Evolutionary conservation across 2,888 invertebrate genomes (phyloP), one percentile per base, ranked within the genome.

Genomic region (Nephrotoma flavescens): DNA sequence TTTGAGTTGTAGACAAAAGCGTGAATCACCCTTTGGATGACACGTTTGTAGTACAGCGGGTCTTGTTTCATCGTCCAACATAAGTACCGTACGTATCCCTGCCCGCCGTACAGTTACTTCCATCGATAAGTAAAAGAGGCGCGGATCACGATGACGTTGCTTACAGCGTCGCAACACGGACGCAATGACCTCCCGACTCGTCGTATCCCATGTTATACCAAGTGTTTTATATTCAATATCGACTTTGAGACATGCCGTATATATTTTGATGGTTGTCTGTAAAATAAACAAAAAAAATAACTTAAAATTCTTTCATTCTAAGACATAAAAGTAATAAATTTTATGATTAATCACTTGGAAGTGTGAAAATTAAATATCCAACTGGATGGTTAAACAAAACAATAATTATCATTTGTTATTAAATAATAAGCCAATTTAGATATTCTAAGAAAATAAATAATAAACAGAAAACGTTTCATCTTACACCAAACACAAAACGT

Each of bases 191-290:
- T 97, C 96, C 89, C 95, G 94, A 89, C 97, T 97, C 0, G 97
- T 95, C 12, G 97, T 97, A 89, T 96, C 95, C 93, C 96, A 96
- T 86, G 96, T 96, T 89, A 98, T 96, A 88, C 96, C 95, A 87
- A 98, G 92, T 0, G 98, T 98, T 92, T 98, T 98, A 94, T 98
- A 98, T 91, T 98, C 98, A 91, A 98, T 97, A 92, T 98, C 98
- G 42, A 97, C 95, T 87, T 97, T 95, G 87, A 98, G 93, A 90
- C 97, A 96, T 89, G 95, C 95, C 41, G 98, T 97, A 92, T 95
- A 97, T 85, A 98, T 97, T 92, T 97, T 97, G 88, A 98, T 96
- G 83, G 97, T 96, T 57, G 97, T 97, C 97, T 97, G 95, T 2
- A 94, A 93, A 71, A 88, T 89, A 90, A 89, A 88, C 86, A 89